Percentiles rank a stretch among this genome's conserved stretches.
Conservation (phyloP, 2,113 vertebrate species). For the Catagonus wagneri region DNA sequence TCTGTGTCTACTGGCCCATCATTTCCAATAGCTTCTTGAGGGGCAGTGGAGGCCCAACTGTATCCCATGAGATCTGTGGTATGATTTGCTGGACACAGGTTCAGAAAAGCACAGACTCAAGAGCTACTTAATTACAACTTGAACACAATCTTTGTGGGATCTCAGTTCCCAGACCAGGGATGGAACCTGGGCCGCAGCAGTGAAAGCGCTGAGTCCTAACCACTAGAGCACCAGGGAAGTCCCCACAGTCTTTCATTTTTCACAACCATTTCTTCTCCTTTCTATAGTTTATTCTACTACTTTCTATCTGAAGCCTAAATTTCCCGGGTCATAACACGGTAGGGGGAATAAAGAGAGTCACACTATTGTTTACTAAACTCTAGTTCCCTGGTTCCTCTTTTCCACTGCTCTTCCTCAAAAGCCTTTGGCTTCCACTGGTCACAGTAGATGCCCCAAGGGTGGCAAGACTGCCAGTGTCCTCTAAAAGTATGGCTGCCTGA, state of each 20-base stretch:
- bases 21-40: background rate
- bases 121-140: background rate
- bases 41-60: background rate
- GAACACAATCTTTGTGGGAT: background rate
- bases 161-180: no score
- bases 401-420: background rate
- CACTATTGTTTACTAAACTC: background rate
- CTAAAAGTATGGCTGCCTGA: background rate
- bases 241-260: background rate
- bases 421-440: background rate
- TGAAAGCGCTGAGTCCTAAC: no score
- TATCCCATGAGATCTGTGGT: accelerated
- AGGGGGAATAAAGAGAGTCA: background rate
- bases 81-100: background rate
- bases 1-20: background rate
- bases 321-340: background rate
- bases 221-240: no score
- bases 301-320: slow-evolving; percentile 6
- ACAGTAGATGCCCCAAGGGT: background rate
- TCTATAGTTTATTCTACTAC: background rate
- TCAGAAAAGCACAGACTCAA: slow-evolving; percentile 21
- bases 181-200: no score
- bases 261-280: background rate
- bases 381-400: background rate
- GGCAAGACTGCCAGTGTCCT: background rate